Evolutionary conservation across 1,140 invertebrate genomes (phyloP).

Genomic region (Pentalonia nigronervosa): DNA sequence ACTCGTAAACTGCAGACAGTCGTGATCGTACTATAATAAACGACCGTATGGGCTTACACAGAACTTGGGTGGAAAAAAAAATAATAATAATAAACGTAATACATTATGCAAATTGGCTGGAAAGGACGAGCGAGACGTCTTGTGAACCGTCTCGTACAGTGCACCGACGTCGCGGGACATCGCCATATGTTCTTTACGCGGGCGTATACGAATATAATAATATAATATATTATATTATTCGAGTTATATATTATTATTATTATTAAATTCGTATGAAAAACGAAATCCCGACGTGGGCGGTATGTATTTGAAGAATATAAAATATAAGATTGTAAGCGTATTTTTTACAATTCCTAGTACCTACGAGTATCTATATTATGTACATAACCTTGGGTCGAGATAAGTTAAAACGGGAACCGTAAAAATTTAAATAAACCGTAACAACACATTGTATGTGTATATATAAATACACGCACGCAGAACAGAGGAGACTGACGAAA

Average conservation of each 20-base stretch:
- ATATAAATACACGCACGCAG: background rate
- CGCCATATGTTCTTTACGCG: background rate
- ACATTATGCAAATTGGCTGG: background rate
- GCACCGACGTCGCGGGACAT: background rate
- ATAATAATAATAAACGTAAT: background rate
- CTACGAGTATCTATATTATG: background rate
- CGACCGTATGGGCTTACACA: background rate
- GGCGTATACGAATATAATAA: background rate
- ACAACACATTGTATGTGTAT: background rate
- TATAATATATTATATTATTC: background rate
- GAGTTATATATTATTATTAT: background rate
- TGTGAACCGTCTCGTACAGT: background rate
- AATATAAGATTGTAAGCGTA: background rate
- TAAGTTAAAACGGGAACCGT: background rate
- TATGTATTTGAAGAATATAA: background rate
- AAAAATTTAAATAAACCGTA: background rate
- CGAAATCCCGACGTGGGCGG: background rate
- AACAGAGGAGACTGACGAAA: background rate
- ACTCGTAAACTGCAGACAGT: background rate
- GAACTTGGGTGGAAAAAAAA: background rate
- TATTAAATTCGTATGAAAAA: background rate
- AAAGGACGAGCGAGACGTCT: background rate
- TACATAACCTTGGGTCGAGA: background rate
- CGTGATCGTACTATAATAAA: background rate
- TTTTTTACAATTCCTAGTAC: background rate